Percentiles rank a stretch among this genome's conserved stretches.
Evolutionary conservation across 1,140 invertebrate species (phyloP).

Genomic region (Cydia strobilella): DNA sequence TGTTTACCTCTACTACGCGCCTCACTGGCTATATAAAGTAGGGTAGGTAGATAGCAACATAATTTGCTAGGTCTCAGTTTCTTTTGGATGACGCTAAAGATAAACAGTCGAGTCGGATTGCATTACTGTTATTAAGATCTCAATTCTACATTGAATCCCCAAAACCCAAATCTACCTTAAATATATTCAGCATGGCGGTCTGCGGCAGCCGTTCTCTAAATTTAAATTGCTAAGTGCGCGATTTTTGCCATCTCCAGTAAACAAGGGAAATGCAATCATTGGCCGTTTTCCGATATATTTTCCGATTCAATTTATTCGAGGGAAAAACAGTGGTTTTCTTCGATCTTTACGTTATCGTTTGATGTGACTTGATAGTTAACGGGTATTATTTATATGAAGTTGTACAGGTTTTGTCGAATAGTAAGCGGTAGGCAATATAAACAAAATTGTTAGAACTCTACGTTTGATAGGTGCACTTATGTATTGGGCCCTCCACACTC

Average conservation of each 20-base stretch:
- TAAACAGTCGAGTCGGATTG: too few species aligned
- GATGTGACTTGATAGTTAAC: not conserved
- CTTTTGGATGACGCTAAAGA: too few species aligned
- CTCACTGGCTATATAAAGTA: too few species aligned
- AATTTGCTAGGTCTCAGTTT: too few species aligned
- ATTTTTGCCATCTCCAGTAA: not conserved
- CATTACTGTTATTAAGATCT: too few species aligned
- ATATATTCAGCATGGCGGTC: not conserved
- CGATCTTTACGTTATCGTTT: not conserved
- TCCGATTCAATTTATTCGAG: conserved; percentile 38
- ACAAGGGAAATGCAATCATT: conserved; percentile 44
- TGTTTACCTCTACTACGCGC: too few species aligned
- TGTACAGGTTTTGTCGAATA: not conserved
- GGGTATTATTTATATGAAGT: not conserved
- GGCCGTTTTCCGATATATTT: conserved; percentile 42
- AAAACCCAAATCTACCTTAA: not conserved
- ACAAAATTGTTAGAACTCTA: not conserved
- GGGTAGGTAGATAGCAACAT: too few species aligned
- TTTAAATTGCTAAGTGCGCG: conserved; percentile 7
- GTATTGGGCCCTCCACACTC: too few species aligned
- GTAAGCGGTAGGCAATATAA: not conserved
- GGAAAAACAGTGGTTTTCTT: not conserved
- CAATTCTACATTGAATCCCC: too few species aligned
- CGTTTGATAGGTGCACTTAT: not conserved
- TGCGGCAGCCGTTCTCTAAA: not conserved